Percentiles rank a stretch among this genome's conserved stretches.
phyloP scores from a whole-genome alignment of 1,140 invertebrate genomes.

The Pollicipes pollicipes region DNA sequence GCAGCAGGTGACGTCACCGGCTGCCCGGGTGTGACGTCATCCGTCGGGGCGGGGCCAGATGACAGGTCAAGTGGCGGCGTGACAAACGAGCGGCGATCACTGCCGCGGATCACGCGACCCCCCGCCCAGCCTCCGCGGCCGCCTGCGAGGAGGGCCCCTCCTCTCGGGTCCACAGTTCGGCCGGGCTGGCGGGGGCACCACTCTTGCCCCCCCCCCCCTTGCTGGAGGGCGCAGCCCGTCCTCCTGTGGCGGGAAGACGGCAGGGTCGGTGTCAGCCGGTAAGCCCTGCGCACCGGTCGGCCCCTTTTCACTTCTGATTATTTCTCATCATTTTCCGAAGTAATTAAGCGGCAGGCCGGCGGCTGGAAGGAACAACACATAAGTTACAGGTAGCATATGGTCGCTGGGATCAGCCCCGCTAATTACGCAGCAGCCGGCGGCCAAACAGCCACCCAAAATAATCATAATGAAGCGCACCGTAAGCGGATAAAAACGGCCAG shows the following conservation, averaged over 20 bases:
- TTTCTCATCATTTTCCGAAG: not conserved
- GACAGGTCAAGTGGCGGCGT: not conserved
- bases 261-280: not conserved
- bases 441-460: not conserved
- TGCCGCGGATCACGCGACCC: too few relatives aligned
- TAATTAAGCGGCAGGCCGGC: not conserved
- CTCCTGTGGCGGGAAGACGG: not conserved
- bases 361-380: not conserved
- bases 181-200: too few relatives aligned
- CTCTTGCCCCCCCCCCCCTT: too few relatives aligned
- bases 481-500: not conserved
- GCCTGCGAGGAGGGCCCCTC: too few relatives aligned
- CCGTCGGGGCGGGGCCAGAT: not conserved
- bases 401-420: not conserved
- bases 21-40: not conserved
- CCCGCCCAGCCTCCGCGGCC: too few relatives aligned
- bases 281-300: too few relatives aligned
- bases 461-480: not conserved
- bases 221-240: too few relatives aligned
- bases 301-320: not conserved
- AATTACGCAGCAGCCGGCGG: not conserved
- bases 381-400: constrained; percentile 1
- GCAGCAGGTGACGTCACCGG: not conserved
- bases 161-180: too few relatives aligned
- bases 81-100: too few relatives aligned